Base-by-base conservation (phyloP, 2,113 vertebrate genomes). In the Poecilia latipinna region DNA sequence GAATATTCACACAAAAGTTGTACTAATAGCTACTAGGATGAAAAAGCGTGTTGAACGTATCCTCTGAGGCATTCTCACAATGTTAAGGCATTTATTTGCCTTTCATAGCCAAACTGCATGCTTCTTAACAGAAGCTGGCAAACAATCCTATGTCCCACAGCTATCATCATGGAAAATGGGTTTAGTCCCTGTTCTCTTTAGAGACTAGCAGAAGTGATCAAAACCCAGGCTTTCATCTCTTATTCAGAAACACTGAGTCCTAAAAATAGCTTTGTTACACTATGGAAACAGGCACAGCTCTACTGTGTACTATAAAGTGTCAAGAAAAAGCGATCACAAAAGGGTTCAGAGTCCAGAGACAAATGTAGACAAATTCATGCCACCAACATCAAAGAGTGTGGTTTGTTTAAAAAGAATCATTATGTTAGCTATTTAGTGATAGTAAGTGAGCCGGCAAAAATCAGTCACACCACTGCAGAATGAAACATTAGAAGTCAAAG, bases 211-310 rank as follows among this genome's bases (percentile, higher is more conserved):
- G 71, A 65, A 66, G 65, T 71, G 83, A 86, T 88, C 80, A 87
- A 90, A 92, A 85, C 61, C 65, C 15, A 4, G n/a, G 78, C 78
- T 82, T 90, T 89, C 87, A 89, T 91, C 71, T 87, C 83, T 89
- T 91, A 90, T 91, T 92, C 79, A 91, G 75, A 76, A 44, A 77
- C 66, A 5, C 71, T 82, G 37, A 39, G 33, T 70, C 80, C 89
- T 89, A 92, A 83, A 90, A 91, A 91, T 90, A 91, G 74, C 60
- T 39, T 32, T 3, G 17, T 67, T 81, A 82, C 70, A 74, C 67
- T 77, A 77, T 76, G 37, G 76, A 85, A 82, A 82, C 74, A 61
- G 73, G 62, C 64, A 32, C 31, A 72, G 28, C 60, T 75, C 74
- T 66, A 68, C 51, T 10, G 60, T 61, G 48, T 39, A 12, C 29